A percentile compares a stretch with the other conserved stretches of the same genome.
Evolutionary conservation across 2,888 invertebrate species (phyloP).

Genomic region (Tetragonisca angustula): DNA sequence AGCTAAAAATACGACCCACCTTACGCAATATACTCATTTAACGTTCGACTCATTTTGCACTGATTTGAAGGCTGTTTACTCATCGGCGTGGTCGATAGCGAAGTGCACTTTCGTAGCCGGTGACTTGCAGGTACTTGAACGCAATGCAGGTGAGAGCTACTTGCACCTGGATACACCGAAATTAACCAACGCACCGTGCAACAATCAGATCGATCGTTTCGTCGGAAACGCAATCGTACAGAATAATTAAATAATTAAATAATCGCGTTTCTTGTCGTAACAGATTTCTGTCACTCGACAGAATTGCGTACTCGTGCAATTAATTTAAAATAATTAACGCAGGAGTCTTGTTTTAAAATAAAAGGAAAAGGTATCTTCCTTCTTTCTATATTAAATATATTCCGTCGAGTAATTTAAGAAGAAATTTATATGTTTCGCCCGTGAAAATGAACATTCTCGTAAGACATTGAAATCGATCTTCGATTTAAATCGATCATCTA

Average conservation of each 20-base stretch:
- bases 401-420: no score
- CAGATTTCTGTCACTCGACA: not conserved
- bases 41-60: constrained; percentile 51
- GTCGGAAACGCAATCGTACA: constrained; percentile 27
- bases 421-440: no score
- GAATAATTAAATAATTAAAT: constrained; percentile 56
- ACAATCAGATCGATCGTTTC: constrained; percentile 26
- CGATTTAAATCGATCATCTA: no score
- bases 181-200: constrained; percentile 61
- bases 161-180: constrained; percentile 67
- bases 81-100: constrained; percentile 57
- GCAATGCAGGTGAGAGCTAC: constrained; percentile 69
- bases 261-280: not conserved
- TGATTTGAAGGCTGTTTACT: constrained; percentile 64
- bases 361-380: no score
- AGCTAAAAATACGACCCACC: constrained; percentile 23
- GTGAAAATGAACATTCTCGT: no score
- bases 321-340: not conserved
- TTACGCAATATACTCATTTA: constrained; percentile 51
- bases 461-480: no score
- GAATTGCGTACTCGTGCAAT: not conserved
- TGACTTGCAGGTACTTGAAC: constrained; percentile 68
- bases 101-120: constrained; percentile 66
- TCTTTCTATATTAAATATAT: no score
- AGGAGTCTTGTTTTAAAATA: no score